Conservation (phyloP, 2,888 invertebrate genomes). For the Hemaris fuciformis region DNA sequence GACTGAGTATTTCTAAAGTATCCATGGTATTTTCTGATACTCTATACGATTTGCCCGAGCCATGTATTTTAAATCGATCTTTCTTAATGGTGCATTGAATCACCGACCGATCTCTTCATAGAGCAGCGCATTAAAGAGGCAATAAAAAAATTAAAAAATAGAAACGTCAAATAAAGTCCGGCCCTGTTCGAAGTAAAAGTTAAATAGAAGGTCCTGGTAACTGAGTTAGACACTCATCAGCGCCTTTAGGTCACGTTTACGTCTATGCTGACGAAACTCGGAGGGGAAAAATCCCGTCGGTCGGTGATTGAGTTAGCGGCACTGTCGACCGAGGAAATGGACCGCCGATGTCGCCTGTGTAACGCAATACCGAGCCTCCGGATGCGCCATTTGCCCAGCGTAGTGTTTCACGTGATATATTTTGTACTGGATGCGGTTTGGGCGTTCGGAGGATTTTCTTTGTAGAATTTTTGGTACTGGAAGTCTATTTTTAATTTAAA, state of each 20-base stretch:
- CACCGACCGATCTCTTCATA: too few species aligned
- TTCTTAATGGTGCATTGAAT: too few species aligned
- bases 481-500: too few species aligned
- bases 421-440: neutral
- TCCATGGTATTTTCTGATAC: too few species aligned
- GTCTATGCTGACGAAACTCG: constrained; percentile 23
- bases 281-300: constrained; percentile 59
- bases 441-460: neutral
- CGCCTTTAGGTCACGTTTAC: constrained; percentile 18
- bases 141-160: too few species aligned
- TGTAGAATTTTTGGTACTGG: neutral
- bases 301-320: constrained; percentile 72
- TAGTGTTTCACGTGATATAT: constrained; percentile 49
- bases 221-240: constrained; percentile 49
- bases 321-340: constrained; percentile 53
- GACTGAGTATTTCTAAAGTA: too few species aligned
- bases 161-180: too few species aligned
- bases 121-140: too few species aligned
- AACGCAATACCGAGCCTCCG: constrained; percentile 59
- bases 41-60: too few species aligned
- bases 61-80: too few species aligned
- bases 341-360: constrained; percentile 63
- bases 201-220: constrained; percentile 39
- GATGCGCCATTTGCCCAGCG: constrained; percentile 58
- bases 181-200: neutral